Percentiles rank a stretch among this genome's conserved stretches.
These are phyloP conservation scores for Drosophila diplacantha DNA, from an alignment of 2,888 invertebrate genomes.

Conservation along the genomic window DNA sequence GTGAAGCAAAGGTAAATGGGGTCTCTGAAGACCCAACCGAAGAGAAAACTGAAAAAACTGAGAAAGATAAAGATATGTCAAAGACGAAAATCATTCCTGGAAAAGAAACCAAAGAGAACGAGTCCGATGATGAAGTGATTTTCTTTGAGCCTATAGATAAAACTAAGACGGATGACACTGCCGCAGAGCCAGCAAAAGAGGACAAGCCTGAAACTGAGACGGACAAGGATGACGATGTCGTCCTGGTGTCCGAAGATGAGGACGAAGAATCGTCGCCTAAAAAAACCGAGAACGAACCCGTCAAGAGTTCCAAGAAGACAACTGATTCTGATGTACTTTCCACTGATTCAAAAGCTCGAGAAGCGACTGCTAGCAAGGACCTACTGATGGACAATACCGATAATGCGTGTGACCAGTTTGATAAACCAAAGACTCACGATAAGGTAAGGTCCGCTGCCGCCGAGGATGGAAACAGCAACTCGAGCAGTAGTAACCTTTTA, in stretches of 20 bases:
- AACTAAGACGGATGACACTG: slow-evolving; percentile 10
- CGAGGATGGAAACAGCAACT: slow-evolving; percentile 68
- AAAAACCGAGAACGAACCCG: slow-evolving; percentile 1
- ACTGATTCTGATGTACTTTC: not conserved
- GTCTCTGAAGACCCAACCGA: not conserved
- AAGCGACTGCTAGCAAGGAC: slow-evolving; percentile 22
- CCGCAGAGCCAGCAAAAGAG: slow-evolving; percentile 4
- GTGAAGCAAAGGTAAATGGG: slow-evolving; percentile 11
- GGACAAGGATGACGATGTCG: slow-evolving; percentile 53
- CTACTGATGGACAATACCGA: slow-evolving; percentile 72
- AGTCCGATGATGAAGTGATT: slow-evolving; percentile 70
- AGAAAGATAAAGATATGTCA: not conserved
- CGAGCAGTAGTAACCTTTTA: slow-evolving; percentile 69
- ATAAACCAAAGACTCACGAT: slow-evolving; percentile 42
- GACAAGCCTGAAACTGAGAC: not conserved
- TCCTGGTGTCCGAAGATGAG: slow-evolving; percentile 63
- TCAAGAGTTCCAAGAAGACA: slow-evolving; percentile 2
- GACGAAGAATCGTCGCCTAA: slow-evolving; percentile 42
- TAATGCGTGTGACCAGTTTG: slow-evolving; percentile 75
- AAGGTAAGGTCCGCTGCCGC: slow-evolving; percentile 30
- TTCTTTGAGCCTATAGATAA: slow-evolving; percentile 65
- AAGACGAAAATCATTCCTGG: not conserved
- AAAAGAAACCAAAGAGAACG: slow-evolving; percentile 26
- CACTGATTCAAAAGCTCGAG: slow-evolving; percentile 2
- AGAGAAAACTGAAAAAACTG: too few relatives aligned